Conservation (phyloP, 1,140 invertebrate genomes). For the Papilio machaon region DNA sequence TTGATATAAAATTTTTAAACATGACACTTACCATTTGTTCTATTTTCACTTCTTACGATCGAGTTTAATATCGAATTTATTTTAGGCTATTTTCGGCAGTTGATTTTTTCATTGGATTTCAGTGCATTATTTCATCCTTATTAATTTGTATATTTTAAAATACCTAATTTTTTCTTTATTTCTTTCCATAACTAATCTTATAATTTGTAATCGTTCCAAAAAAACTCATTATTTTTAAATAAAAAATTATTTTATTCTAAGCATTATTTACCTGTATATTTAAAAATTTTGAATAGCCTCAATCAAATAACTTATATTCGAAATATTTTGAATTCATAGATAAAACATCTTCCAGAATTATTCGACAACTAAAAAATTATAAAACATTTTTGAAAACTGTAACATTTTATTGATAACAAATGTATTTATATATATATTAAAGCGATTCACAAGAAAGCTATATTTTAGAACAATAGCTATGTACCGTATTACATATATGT, state of each 20-base stretch:
- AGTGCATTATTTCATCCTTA: neutral
- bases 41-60: neutral
- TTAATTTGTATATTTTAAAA: too few species aligned
- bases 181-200: neutral
- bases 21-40: neutral
- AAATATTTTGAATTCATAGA: neutral
- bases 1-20: neutral
- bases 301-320: neutral
- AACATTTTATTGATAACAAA: constrained; percentile 31
- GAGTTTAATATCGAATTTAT: neutral
- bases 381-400: constrained; percentile 11
- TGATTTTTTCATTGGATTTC: neutral
- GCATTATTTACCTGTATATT: neutral
- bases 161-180: neutral
- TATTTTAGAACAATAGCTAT: neutral
- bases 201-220: neutral
- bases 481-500: neutral
- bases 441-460: constrained; percentile 22
- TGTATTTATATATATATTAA: constrained; percentile 2
- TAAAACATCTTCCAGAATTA: neutral
- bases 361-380: constrained; percentile 22
- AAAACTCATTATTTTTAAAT: neutral
- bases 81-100: neutral
- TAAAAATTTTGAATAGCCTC: constrained; percentile 29
- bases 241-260: neutral